Conservation (phyloP, 2,797 vertebrate genomes). For the Sebastes miniatus region DNA sequence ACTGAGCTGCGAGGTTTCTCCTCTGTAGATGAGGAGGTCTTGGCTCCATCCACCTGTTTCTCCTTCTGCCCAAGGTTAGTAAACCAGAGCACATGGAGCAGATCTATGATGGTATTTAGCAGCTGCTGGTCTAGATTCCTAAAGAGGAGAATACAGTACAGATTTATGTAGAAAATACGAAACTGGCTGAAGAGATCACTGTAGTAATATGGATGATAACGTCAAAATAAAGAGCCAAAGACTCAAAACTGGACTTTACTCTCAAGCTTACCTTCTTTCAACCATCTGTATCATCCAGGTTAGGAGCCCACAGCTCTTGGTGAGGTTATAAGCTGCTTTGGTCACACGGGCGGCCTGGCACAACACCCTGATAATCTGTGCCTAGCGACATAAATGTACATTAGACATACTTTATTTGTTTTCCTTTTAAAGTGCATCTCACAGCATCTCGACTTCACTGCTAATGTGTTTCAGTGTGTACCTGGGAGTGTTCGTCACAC, state of each 20-base stretch:
- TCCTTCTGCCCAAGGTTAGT: slow-evolving; percentile 86
- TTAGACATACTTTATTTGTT: not conserved
- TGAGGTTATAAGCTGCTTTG: slow-evolving; percentile 89
- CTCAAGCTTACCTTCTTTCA: slow-evolving; percentile 82
- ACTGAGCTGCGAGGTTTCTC: slow-evolving; percentile 37
- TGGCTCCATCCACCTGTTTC: not conserved
- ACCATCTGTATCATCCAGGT: slow-evolving; percentile 86
- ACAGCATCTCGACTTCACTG: not conserved
- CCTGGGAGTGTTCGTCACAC: slow-evolving; percentile 86
- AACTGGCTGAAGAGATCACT: not conserved
- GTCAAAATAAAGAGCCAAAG: not conserved
- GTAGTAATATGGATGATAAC: not conserved
- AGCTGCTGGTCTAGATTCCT: slow-evolving; percentile 85
- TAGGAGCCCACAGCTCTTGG: slow-evolving; percentile 87
- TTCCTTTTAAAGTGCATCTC: not conserved
- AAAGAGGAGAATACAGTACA: not conserved
- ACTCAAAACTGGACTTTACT: not conserved
- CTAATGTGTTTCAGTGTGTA: slow-evolving; percentile 50
- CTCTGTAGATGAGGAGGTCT: slow-evolving; percentile 10
- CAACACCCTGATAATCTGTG: slow-evolving; percentile 86
- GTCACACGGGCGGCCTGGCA: slow-evolving; percentile 79
- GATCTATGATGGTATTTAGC: slow-evolving; percentile 80
- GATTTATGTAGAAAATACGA: not conserved
- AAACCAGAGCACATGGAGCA: slow-evolving; percentile 89
- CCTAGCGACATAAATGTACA: slow-evolving; percentile 63